Conservation (phyloP, 2,797 vertebrate species). For the Alectoris magna region DNA sequence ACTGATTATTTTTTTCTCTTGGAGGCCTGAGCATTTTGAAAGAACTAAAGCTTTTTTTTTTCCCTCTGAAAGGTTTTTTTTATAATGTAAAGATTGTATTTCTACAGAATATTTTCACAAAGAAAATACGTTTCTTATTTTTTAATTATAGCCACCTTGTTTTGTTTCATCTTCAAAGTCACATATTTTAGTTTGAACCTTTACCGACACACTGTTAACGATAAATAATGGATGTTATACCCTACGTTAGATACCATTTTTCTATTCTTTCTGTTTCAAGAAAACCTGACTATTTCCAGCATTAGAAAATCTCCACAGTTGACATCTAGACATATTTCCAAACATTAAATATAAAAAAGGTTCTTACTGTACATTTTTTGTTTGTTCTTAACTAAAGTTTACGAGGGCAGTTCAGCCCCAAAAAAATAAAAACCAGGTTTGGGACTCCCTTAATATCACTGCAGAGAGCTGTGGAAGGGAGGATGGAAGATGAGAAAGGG, state of each 20-base stretch:
- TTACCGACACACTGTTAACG: neutral
- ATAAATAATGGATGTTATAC: neutral
- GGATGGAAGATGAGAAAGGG: neutral
- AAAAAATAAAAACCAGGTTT: neutral
- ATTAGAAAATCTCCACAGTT: neutral
- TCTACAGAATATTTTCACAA: neutral
- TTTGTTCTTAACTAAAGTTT: neutral
- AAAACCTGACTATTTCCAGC: slow-evolving; percentile 1
- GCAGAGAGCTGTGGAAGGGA: slow-evolving; percentile 6
- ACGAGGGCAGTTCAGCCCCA: neutral
- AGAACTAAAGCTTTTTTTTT: neutral
- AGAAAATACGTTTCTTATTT: neutral
- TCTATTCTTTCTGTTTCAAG: neutral
- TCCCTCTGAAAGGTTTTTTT: neutral
- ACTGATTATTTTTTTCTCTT: neutral
- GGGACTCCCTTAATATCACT: slow-evolving; percentile 26
- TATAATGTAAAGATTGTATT: neutral
- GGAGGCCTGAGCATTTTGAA: neutral
- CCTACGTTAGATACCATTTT: slow-evolving; percentile 27
- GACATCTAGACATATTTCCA: slow-evolving; percentile 28
- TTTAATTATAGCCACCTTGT: neutral
- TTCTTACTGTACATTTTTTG: neutral
- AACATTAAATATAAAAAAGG: neutral
- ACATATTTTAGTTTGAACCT: neutral
- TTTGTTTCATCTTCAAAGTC: neutral